These are phyloP conservation scores for Drosophila erecta DNA, from an alignment of 1,140 invertebrate species.

Conservation along the genomic window DNA sequence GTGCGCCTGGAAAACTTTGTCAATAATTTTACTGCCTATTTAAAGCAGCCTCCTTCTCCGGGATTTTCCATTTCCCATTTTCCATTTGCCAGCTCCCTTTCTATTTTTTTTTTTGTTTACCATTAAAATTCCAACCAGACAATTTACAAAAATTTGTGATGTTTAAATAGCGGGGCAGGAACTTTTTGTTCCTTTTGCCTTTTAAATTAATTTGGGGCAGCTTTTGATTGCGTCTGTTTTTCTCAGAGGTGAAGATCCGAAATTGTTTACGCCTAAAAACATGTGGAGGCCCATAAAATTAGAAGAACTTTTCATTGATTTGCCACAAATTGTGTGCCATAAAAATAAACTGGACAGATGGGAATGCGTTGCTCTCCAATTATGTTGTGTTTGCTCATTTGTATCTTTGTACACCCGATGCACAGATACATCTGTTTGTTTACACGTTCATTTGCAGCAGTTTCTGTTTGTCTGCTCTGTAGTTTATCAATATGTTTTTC, in stretches of 20 bases:
- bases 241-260: slow-evolving; percentile 25
- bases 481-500: slow-evolving; percentile 53
- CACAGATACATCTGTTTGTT: slow-evolving; percentile 59
- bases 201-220: slow-evolving; percentile 80
- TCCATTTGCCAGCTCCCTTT: slow-evolving; percentile 15
- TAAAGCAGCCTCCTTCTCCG: slow-evolving; percentile 64
- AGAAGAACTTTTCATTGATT: slow-evolving; percentile 69
- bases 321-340: slow-evolving; percentile 78
- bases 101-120: slow-evolving; percentile 41
- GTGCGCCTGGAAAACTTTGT: slow-evolving; percentile 66
- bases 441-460: slow-evolving; percentile 39
- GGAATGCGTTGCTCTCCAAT: slow-evolving; percentile 28
- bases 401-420: slow-evolving; percentile 44
- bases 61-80: slow-evolving; percentile 9
- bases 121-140: slow-evolving; percentile 79
- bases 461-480: background rate
- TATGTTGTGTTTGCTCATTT: slow-evolving; percentile 70
- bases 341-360: slow-evolving; percentile 65
- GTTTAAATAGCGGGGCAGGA: slow-evolving; percentile 70
- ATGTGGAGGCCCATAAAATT: slow-evolving; percentile 65
- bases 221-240: slow-evolving; percentile 73
- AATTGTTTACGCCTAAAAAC: slow-evolving; percentile 68
- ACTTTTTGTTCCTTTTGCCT: slow-evolving; percentile 66
- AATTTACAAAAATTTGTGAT: slow-evolving; percentile 81
- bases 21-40: slow-evolving; percentile 79